A percentile compares a stretch with the other conserved stretches of the same genome.
Evolutionary conservation across 1,140 invertebrate genomes (phyloP).

Genomic region (Drosophila carrolli): DNA sequence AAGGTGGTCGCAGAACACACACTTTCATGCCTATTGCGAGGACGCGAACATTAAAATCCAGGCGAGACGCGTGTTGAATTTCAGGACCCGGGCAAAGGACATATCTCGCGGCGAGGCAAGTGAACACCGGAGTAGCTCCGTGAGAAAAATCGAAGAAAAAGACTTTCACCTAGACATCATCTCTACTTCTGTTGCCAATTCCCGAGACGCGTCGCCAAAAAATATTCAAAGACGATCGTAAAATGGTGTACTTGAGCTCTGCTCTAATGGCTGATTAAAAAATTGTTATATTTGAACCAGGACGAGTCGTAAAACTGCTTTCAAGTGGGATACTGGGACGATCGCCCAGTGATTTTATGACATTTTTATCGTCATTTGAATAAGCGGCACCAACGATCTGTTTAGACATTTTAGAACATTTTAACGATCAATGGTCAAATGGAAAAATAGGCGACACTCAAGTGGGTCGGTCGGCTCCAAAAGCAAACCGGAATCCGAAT

Average conservation of each 20-base stretch:
- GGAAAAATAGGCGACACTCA: constrained; percentile 49
- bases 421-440: constrained; percentile 58
- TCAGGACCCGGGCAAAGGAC: constrained; percentile 52
- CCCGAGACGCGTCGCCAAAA: constrained; percentile 67
- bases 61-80: constrained; percentile 70
- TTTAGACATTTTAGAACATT: constrained; percentile 76
- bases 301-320: constrained; percentile 53
- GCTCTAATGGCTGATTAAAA: constrained; percentile 69
- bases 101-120: constrained; percentile 18
- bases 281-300: constrained; percentile 71
- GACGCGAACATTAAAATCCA: constrained; percentile 53
- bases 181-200: constrained; percentile 51
- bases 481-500: constrained; percentile 32
- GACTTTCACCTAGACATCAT: constrained; percentile 41
- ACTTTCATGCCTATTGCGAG: constrained; percentile 57
- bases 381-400: constrained; percentile 76
- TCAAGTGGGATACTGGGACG: constrained; percentile 47
- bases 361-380: constrained; percentile 80
- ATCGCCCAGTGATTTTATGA: constrained; percentile 51
- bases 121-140: constrained; percentile 45
- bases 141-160: constrained; percentile 58
- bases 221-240: constrained; percentile 36
- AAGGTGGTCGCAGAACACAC: constrained; percentile 1
- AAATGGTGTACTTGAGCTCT: constrained; percentile 54
- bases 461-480: constrained; percentile 55